phyloP scores from a whole-genome alignment of 2,888 invertebrate genomes.

The Leptinotarsa juncta region DNA sequence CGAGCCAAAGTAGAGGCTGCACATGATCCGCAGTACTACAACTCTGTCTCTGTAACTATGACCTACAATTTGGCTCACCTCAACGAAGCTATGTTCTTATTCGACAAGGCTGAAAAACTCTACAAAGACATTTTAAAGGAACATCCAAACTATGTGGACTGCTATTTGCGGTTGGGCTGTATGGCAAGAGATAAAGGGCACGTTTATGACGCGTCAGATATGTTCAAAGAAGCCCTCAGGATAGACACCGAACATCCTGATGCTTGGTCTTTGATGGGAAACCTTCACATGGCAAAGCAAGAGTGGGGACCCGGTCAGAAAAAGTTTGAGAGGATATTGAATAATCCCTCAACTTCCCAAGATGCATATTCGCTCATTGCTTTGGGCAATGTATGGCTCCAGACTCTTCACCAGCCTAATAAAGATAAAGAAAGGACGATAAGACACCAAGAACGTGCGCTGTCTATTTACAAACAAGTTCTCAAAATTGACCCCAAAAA shows the following conservation, averaged over 20 bases:
- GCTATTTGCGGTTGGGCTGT: conserved; percentile 86
- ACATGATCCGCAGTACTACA: conserved; percentile 94
- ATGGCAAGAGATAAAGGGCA: conserved; percentile 99
- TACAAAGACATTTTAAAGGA: conserved; percentile 97
- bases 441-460: conserved; percentile 93
- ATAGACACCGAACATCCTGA: conserved; percentile 97
- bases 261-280: conserved; percentile 97
- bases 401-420: conserved; percentile 93
- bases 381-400: conserved; percentile 97
- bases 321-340: conserved; percentile 96
- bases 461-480: conserved; percentile 92
- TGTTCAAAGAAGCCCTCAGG: conserved; percentile 97
- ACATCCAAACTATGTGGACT: conserved; percentile 98
- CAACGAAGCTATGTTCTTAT: conserved; percentile 91
- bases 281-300: conserved; percentile 96
- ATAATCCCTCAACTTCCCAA: conserved; percentile 84
- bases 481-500: conserved; percentile 92
- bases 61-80: conserved; percentile 96
- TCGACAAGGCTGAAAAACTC: conserved; percentile 93
- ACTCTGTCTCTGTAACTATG: conserved; percentile 95
- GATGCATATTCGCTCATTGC: conserved; percentile 98
- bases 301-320: conserved; percentile 99
- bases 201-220: conserved; percentile 98
- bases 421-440: conserved; percentile 96
- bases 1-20: conserved; percentile 85